Conservation (phyloP, 1,140 invertebrate genomes). For the Lycorma delicatula region DNA sequence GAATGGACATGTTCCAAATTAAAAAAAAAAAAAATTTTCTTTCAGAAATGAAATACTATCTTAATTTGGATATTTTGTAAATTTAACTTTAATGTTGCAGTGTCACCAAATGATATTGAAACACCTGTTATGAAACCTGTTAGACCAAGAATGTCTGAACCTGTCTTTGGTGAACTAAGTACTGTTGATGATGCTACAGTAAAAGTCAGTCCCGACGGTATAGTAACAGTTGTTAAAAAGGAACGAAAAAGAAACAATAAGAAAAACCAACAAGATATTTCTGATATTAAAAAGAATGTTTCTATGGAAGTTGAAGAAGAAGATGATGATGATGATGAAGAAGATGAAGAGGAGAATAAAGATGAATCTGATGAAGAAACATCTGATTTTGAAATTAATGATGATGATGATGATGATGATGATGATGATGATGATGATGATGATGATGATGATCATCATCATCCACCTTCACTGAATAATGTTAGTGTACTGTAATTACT, state of each 20-base stretch:
- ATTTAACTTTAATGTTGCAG: too few species aligned
- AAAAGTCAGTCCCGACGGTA: not conserved
- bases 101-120: too few species aligned
- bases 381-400: not conserved
- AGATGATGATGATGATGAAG: not conserved
- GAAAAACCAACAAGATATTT: not conserved
- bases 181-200: not conserved
- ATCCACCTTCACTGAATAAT: too few species aligned
- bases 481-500: too few species aligned
- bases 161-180: not conserved
- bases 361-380: not conserved
- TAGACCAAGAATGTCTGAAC: not conserved
- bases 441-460: too few species aligned
- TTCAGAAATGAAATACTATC: too few species aligned
- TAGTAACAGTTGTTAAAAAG: not conserved
- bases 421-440: not conserved
- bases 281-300: not conserved
- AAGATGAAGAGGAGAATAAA: not conserved
- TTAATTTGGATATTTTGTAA: too few species aligned
- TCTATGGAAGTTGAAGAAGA: not conserved
- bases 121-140: too few species aligned
- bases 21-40: too few species aligned
- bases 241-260: not conserved
- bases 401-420: constrained; percentile 2
- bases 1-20: too few species aligned